Conservation (phyloP, 2,888 invertebrate species). For the Marronus borbonicus region DNA sequence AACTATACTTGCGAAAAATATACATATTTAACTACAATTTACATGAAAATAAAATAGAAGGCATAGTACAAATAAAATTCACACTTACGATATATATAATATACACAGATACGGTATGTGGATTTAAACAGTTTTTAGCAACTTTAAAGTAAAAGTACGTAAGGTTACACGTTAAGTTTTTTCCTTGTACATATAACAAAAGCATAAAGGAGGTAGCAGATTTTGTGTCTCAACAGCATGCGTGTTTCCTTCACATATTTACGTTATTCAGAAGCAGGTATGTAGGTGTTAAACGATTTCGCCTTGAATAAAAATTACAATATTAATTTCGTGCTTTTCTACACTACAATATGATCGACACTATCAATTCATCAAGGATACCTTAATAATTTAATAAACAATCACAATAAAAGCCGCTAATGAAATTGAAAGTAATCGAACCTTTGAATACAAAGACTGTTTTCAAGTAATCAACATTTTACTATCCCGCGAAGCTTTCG, state of each 20-base stretch:
- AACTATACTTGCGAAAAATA: too few relatives aligned
- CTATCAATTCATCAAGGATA: slow-evolving; percentile 42
- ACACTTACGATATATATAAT: too few relatives aligned
- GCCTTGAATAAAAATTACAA: slow-evolving; percentile 38
- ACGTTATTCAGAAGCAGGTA: slow-evolving; percentile 33
- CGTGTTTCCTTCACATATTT: slow-evolving; percentile 24
- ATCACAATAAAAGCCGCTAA: slow-evolving; percentile 12
- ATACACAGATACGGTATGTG: background rate
- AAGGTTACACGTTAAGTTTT: background rate
- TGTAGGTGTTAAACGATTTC: slow-evolving; percentile 41
- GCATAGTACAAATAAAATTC: too few relatives aligned
- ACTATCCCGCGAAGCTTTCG: slow-evolving; percentile 16
- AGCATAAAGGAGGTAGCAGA: background rate
- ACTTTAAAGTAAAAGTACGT: slow-evolving; percentile 4
- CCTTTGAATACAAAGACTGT: slow-evolving; percentile 16
- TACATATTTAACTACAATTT: too few relatives aligned
- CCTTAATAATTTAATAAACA: slow-evolving; percentile 28
- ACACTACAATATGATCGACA: slow-evolving; percentile 34
- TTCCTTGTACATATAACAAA: background rate
- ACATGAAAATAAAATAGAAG: too few relatives aligned
- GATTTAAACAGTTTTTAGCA: background rate
- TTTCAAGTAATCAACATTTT: slow-evolving; percentile 18
- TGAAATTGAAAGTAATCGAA: slow-evolving; percentile 10
- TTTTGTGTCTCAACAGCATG: background rate
- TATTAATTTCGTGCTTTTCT: slow-evolving; percentile 38